A percentile compares a stretch with the other conserved stretches of the same genome.
Evolutionary conservation across 1,140 invertebrate species (phyloP).

Genomic region (Tenebrio molitor): DNA sequence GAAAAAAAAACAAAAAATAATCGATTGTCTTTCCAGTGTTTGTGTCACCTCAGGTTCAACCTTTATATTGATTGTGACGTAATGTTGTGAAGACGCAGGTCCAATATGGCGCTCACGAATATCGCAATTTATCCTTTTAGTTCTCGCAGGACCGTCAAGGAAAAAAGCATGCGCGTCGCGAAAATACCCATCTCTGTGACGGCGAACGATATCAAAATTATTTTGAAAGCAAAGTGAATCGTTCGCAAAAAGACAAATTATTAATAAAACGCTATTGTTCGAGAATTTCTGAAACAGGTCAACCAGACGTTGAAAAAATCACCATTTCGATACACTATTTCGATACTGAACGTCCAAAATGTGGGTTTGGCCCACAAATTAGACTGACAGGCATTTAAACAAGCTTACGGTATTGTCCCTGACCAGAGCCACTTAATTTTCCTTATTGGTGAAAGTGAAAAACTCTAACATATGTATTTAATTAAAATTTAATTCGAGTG

Average conservation of each 20-base stretch:
- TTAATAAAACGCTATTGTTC: background rate
- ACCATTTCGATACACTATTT: background rate
- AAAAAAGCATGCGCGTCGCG: constrained; percentile 51
- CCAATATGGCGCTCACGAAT: constrained; percentile 58
- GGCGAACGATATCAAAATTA: constrained; percentile 45
- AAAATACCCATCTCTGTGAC: constrained; percentile 30
- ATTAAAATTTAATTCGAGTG: constrained; percentile 28
- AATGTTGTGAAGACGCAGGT: constrained; percentile 58
- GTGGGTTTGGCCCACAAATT: constrained; percentile 58
- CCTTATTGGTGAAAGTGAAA: constrained; percentile 24
- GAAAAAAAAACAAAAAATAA: constrained; percentile 31
- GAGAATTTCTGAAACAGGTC: constrained; percentile 3
- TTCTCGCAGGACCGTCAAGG: constrained; percentile 49
- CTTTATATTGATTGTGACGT: constrained; percentile 64
- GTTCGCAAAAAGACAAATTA: constrained; percentile 1
- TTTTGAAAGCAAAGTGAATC: background rate
- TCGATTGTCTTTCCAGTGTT: constrained; percentile 38
- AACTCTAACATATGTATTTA: constrained; percentile 22
- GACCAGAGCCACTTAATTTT: constrained; percentile 31
- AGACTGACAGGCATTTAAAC: constrained; percentile 6
- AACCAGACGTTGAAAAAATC: background rate
- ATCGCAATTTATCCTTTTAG: constrained; percentile 54
- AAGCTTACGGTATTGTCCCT: constrained; percentile 1
- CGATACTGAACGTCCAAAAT: constrained; percentile 44
- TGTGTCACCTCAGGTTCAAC: constrained; percentile 50